Evolutionary conservation across 2,797 vertebrate genomes (phyloP).

Genomic region (Anguilla megastoma): DNA sequence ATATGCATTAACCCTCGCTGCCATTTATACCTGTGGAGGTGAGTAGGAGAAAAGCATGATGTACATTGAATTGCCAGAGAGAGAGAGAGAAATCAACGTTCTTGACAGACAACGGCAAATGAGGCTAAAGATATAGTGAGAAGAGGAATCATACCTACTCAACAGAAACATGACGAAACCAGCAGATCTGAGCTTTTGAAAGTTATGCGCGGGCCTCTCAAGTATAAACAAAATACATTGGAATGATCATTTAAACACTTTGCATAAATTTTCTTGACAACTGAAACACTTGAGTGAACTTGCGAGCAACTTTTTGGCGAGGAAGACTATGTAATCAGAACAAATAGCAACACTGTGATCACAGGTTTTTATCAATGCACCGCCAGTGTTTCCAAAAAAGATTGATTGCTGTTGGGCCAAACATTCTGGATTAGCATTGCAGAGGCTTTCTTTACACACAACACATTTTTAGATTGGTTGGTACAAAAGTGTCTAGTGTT

Average conservation of each 20-base stretch:
- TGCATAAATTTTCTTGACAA: background rate
- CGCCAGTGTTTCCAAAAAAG: background rate
- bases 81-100: background rate
- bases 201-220: background rate
- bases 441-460: background rate
- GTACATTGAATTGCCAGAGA: background rate
- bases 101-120: background rate
- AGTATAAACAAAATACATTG: background rate
- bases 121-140: background rate
- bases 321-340: background rate
- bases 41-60: background rate
- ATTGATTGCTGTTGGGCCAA: background rate
- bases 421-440: background rate
- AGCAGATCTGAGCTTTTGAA: background rate
- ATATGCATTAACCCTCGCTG: background rate
- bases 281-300: background rate
- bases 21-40: background rate
- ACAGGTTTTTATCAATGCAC: background rate
- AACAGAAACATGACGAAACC: background rate
- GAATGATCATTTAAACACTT: slow-evolving; percentile 7
- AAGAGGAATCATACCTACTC: background rate
- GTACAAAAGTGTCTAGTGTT: background rate
- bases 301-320: background rate
- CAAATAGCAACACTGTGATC: background rate
- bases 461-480: background rate